Conservation (phyloP, 2,797 vertebrate species). For the Xyrichtys novacula region DNA sequence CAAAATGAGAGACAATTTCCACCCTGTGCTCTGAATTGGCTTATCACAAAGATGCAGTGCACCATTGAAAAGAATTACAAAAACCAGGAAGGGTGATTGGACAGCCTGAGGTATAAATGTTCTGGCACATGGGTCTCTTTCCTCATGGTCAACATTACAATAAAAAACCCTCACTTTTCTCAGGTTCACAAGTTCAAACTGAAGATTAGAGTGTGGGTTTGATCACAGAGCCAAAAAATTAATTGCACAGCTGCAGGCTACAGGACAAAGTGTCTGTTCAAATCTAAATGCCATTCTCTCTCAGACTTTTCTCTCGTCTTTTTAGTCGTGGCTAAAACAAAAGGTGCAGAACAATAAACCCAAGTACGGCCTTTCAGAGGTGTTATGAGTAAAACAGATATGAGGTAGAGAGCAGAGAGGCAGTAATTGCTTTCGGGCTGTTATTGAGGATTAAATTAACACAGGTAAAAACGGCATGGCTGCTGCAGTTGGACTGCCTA, state of each 20-base stretch:
- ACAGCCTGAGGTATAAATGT: conserved; percentile 34
- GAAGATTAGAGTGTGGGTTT: conserved; percentile 28
- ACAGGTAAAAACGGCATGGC: conserved; percentile 40
- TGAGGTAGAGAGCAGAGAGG: conserved; percentile 4
- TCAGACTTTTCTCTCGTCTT: conserved; percentile 11
- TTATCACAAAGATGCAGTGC: conserved; percentile 45
- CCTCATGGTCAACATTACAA: conserved; percentile 7
- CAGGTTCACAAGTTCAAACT: conserved; percentile 46
- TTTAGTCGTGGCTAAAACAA: conserved; percentile 25
- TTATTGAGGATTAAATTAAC: conserved; percentile 55
- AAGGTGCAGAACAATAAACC: conserved; percentile 28
- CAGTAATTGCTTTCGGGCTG: conserved; percentile 52
- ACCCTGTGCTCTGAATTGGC: conserved; percentile 14
- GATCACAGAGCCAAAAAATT: conserved; percentile 25
- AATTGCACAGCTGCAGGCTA: conserved; percentile 31
- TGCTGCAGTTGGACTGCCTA: conserved; percentile 29
- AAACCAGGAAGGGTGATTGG: conserved; percentile 17
- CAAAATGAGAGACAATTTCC: conserved; percentile 14
- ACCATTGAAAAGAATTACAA: conserved; percentile 31
- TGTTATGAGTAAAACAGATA: conserved; percentile 34
- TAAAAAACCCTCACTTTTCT: conserved; percentile 11
- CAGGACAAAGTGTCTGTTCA: not conserved
- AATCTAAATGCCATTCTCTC: conserved; percentile 8
- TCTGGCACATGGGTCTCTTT: conserved; percentile 4
- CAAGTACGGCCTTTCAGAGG: conserved; percentile 9